Conservation (phyloP, 2,888 invertebrate genomes). For the Drosophila paracracens region DNA sequence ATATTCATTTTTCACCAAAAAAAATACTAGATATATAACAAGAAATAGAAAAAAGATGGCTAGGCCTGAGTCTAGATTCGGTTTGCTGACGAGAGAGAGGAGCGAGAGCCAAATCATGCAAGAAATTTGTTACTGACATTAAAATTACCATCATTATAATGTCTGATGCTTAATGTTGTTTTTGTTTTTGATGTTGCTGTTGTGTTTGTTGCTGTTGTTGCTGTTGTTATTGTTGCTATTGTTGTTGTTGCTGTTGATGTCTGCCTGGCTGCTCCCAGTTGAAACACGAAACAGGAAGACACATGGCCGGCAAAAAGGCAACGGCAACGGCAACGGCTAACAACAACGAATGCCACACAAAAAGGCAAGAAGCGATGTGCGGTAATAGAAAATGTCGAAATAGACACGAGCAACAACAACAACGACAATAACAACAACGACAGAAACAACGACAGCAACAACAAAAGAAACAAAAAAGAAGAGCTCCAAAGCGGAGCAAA, state of each 20-base stretch:
- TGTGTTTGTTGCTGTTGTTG: not conserved
- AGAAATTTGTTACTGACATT: slow-evolving; percentile 81
- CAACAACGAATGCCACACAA: slow-evolving; percentile 33
- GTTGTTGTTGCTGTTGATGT: not conserved
- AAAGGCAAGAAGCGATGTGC: slow-evolving; percentile 63
- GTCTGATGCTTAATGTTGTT: slow-evolving; percentile 37
- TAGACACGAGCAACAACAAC: slow-evolving; percentile 44
- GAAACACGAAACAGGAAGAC: slow-evolving; percentile 65
- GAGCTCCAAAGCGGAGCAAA: slow-evolving; percentile 24
- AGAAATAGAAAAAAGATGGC: slow-evolving; percentile 6
- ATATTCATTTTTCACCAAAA: slow-evolving; percentile 66
- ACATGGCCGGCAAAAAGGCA: slow-evolving; percentile 46
- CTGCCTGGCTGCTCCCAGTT: slow-evolving; percentile 11
- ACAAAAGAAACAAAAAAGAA: slow-evolving; percentile 4
- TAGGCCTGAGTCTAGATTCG: slow-evolving; percentile 11
- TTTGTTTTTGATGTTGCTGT: too few species aligned
- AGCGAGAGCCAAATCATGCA: slow-evolving; percentile 71
- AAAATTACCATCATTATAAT: slow-evolving; percentile 81
- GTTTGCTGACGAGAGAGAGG: not conserved
- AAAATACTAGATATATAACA: not conserved
- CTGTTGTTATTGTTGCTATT: not conserved
- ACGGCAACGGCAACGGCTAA: slow-evolving; percentile 16
- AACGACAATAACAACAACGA: slow-evolving; percentile 1
- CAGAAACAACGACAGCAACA: not conserved
- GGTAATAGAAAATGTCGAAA: slow-evolving; percentile 79